These are phyloP conservation scores for Drosophila hydei DNA, from an alignment of 1,140 invertebrate species.

Conservation along the genomic window DNA sequence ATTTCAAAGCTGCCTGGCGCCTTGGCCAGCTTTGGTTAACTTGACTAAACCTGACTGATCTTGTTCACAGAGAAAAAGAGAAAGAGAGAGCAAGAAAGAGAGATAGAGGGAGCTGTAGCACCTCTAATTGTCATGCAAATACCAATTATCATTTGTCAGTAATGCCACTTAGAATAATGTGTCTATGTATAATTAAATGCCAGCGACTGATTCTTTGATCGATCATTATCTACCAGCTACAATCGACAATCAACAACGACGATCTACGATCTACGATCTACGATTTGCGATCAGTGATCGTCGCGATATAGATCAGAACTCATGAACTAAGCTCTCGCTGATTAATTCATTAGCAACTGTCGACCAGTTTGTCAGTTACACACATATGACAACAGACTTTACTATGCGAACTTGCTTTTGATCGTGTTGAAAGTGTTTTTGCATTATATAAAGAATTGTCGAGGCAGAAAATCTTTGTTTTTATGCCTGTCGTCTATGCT, in stretches of 20 bases:
- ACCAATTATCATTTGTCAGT: constrained; percentile 81
- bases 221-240: constrained; percentile 5
- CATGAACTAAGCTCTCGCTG: constrained; percentile 28
- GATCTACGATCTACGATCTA: constrained; percentile 28
- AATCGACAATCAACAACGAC: constrained; percentile 32
- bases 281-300: constrained; percentile 6
- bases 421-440: constrained; percentile 63
- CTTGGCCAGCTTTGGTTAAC: constrained; percentile 27
- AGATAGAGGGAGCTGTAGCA: constrained; percentile 27
- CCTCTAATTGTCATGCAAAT: constrained; percentile 76
- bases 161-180: constrained; percentile 58
- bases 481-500: constrained; percentile 48
- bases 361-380: constrained; percentile 72
- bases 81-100: background rate
- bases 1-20: constrained; percentile 72
- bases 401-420: constrained; percentile 37
- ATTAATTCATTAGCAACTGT: constrained; percentile 79
- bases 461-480: constrained; percentile 52
- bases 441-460: constrained; percentile 39
- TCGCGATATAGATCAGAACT: constrained; percentile 16
- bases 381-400: constrained; percentile 20
- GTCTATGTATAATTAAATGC: constrained; percentile 62
- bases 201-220: constrained; percentile 57
- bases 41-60: constrained; percentile 21
- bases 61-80: background rate